These are phyloP conservation scores for Danionella cerebrum DNA, from an alignment of 2,113 vertebrate species.

Conservation along the genomic window DNA sequence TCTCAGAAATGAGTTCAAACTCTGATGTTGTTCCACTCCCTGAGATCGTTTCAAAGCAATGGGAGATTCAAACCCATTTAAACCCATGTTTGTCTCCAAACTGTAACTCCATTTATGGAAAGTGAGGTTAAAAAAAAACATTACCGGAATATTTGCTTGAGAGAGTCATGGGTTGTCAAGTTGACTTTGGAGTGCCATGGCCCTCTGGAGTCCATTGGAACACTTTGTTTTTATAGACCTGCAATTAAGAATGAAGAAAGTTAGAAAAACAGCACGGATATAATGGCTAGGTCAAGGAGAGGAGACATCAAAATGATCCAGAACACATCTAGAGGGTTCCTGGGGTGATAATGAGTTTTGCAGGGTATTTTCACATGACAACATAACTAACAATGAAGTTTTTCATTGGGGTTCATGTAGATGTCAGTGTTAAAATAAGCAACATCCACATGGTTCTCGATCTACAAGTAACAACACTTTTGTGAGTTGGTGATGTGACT, in stretches of 20 bases:
- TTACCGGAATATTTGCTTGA: slow-evolving; percentile 28
- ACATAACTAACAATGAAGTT: too few species aligned
- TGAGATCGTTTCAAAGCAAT: neutral
- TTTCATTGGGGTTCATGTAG: too few species aligned
- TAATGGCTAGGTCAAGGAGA: slow-evolving; percentile 1
- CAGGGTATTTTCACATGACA: too few species aligned
- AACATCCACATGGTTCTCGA: too few species aligned
- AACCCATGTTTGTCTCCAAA: slow-evolving; percentile 36
- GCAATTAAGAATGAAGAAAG: slow-evolving; percentile 39
- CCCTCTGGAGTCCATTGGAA: slow-evolving; percentile 40
- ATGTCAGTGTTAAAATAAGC: too few species aligned
- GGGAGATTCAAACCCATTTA: slow-evolving; percentile 4
- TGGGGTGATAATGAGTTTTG: too few species aligned
- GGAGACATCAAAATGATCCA: slow-evolving; percentile 18
- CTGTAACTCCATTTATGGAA: slow-evolving; percentile 39
- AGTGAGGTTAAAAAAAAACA: slow-evolving; percentile 24
- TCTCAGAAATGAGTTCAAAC: neutral
- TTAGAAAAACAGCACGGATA: slow-evolving; percentile 24
- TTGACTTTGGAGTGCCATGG: slow-evolving; percentile 41
- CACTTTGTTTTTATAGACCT: slow-evolving; percentile 45
- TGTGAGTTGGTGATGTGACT: too few species aligned
- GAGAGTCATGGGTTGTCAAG: slow-evolving; percentile 23
- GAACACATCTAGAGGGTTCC: neutral
- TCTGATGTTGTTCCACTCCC: neutral
- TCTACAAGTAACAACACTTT: too few species aligned